Evolutionary conservation across 1,140 invertebrate genomes (phyloP).

Genomic region (Caenorhabditis remanei): DNA sequence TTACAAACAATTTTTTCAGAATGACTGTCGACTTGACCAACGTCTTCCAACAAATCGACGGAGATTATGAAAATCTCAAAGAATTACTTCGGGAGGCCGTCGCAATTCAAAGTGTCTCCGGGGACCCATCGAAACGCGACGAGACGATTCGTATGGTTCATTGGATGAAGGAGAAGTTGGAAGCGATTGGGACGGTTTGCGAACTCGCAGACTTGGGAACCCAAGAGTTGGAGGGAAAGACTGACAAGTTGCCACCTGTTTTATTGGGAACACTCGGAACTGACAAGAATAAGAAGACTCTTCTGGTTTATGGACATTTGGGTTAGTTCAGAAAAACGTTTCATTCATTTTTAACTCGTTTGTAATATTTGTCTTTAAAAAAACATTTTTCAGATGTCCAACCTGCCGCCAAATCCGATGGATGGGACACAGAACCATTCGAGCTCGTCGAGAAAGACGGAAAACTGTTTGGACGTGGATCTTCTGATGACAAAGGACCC

Average conservation of each 20-base stretch:
- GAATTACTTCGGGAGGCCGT: conserved; percentile 85
- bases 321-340: conserved; percentile 93
- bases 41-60: conserved; percentile 59
- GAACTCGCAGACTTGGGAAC: conserved; percentile 81
- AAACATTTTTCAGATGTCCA: conserved; percentile 69
- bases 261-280: conserved; percentile 86
- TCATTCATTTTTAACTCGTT: no score
- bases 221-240: conserved; percentile 84
- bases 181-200: conserved; percentile 57
- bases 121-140: conserved; percentile 85
- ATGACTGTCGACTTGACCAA: conserved; percentile 40
- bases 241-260: conserved; percentile 88
- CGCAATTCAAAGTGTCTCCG: conserved; percentile 94
- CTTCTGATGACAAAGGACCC: conserved; percentile 91
- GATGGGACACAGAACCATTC: conserved; percentile 96
- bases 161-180: conserved; percentile 82
- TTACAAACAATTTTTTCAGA: conserved; percentile 21
- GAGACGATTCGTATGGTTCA: conserved; percentile 86
- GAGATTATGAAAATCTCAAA: conserved; percentile 55
- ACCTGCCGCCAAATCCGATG: conserved; percentile 82
- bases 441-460: conserved; percentile 88
- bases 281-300: conserved; percentile 86
- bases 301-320: conserved; percentile 95
- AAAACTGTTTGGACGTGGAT: conserved; percentile 91
- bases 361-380: not conserved